Conservation (phyloP, 2,113 vertebrate species). For the Pardalotus punctatus region DNA sequence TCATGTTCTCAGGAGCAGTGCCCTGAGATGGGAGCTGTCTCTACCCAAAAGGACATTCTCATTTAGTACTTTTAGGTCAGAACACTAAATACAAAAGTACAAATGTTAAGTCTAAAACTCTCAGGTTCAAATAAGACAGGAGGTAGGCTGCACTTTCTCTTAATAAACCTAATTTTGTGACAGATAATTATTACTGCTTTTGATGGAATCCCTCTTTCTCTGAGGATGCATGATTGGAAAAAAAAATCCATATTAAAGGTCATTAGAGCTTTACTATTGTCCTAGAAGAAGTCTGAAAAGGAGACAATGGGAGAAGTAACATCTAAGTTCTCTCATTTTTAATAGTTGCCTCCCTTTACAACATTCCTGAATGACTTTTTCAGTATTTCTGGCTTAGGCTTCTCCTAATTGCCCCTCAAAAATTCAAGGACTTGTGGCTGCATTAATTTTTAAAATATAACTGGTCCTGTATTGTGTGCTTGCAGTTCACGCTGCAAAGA, state of each 20-base stretch:
- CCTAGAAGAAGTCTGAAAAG: background rate
- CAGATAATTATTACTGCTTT: background rate
- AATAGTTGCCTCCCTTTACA: background rate
- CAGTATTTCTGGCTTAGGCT: background rate
- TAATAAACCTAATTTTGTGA: background rate
- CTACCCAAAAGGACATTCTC: background rate
- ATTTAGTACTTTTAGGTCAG: background rate
- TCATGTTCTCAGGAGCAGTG: background rate
- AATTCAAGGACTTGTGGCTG: accelerated
- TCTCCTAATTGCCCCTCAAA: background rate
- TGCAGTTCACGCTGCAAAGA: background rate
- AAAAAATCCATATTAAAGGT: background rate
- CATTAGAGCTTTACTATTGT: background rate
- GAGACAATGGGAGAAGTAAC: background rate
- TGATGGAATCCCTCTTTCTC: background rate
- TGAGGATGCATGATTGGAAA: background rate
- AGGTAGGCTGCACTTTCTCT: background rate
- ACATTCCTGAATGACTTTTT: background rate
- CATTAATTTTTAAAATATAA: background rate
- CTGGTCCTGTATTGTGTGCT: background rate
- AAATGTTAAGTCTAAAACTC: background rate
- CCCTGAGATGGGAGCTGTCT: background rate
- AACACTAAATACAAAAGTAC: background rate
- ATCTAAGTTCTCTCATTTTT: background rate
- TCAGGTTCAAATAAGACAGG: background rate